Evolutionary conservation across 2,113 vertebrate species (phyloP).

Genomic region (Campylomormyrus numenius): DNA sequence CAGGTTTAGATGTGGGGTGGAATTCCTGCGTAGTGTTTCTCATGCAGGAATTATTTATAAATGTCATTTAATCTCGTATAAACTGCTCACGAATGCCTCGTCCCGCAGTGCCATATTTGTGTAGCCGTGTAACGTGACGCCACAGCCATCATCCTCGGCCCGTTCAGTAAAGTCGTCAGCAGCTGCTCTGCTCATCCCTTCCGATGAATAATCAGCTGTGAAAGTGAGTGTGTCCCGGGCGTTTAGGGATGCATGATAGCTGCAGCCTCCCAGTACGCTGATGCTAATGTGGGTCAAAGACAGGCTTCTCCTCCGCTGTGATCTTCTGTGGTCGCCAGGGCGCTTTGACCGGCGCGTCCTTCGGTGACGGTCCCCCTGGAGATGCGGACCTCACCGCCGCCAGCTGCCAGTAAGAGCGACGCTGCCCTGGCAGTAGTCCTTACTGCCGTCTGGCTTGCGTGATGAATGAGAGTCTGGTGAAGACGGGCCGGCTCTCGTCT

Average conservation of each 20-base stretch:
- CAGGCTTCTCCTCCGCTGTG: background rate
- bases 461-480: constrained; percentile 13
- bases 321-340: background rate
- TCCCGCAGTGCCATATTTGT: background rate
- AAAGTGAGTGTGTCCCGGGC: background rate
- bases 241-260: background rate
- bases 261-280: background rate
- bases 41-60: background rate
- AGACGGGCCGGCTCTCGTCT: background rate
- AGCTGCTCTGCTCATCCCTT: background rate
- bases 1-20: background rate
- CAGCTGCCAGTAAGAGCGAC: constrained; percentile 13
- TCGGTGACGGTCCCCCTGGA: background rate
- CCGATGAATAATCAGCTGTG: background rate
- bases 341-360: background rate
- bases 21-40: background rate
- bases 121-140: background rate
- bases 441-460: constrained; percentile 18
- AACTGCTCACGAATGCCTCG: background rate
- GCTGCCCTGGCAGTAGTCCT: constrained; percentile 14
- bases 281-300: background rate
- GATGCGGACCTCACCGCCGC: constrained; percentile 3
- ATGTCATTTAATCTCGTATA: background rate
- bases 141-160: background rate
- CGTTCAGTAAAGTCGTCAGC: background rate